Base-by-base conservation (phyloP, 1,140 invertebrate genomes). In the Cotesia typhae region DNA sequence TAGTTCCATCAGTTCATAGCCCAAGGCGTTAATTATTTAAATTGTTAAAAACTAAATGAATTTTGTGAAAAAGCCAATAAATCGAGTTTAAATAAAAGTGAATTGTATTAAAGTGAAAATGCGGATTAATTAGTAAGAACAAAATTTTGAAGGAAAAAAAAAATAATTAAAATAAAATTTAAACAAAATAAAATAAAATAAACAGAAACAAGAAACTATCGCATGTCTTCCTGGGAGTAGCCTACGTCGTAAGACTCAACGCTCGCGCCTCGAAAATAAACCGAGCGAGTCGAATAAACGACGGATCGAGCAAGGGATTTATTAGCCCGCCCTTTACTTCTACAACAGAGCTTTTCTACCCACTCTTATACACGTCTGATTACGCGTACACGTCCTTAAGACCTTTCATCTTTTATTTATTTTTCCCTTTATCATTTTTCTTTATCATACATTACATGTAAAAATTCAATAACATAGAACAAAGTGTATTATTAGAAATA, bases 161-260 rank as follows among this genome's bases (percentile, higher is more conserved):
- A 6, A 51, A 71, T 20, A 28, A 37, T 12, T 9, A 20, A 63
- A 53, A 52, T 17, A 63, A 36, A 64, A 47, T 38, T 35, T 61
- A 10, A 47, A 7, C 52, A 20, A 51, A 20, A 51, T 38, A 63
- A 14, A 4, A 12, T 20, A 47, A 47, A 65, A 36, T 53, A 65
- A 72, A 70, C 37, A 63, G 52, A 71, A 63, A 75, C 71, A 75
- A 75, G 67, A 75, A 75, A 75, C 74, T 78, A 79, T 79, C 77
- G 77, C 75, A 78, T 78, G 77, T 79, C 78, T 79, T 77, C 77
- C 78, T 77, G 74, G 75, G 74, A 78, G 74, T 76, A 77, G 74
- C 73, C 74, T 78, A 77, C 73, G 71, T 76, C 76, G 74, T 67
- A 72, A 76, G 78, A 77, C 75, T 76, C 65, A 65, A 76, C 75